Evolutionary conservation across 2,888 invertebrate genomes (phyloP), one percentile per base, ranked within the genome.

Genomic region (Yponomeuta evonymella): DNA sequence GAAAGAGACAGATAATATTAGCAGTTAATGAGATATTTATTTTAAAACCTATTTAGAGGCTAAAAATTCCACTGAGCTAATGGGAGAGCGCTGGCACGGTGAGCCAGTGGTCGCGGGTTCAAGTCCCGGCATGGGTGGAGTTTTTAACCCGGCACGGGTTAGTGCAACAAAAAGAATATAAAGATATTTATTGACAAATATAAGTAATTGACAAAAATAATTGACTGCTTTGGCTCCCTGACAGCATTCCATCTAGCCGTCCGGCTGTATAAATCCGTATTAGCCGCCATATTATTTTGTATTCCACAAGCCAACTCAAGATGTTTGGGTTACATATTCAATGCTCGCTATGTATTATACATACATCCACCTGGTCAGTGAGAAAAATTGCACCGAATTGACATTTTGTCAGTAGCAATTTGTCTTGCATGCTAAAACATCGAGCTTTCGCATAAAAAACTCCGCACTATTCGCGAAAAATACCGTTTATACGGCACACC

Each of bases 351-450:
- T 91, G 90, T 86, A 76, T 91, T 82, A 90, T 90, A 87, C 78
- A 91, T 90, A 81, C 78, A 81, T 85, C 83, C 91, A 91, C 88
- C 91, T 91, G 90, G 91, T 84, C 75, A 76, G 78, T 76, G 76
- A 82, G 89, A 91, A 82, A 89, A 86, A 91, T 91, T 89, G 89
- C 88, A 88, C 83, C 79, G 78, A 72, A 72, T 76, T 84, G 87
- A 88, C 84, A 85, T 81, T 79, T 89, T 90, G 91, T 79, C 91
- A 90, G 83, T 72, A 79, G 81, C 81, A 82, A 89, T 91, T 90
- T 88, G 78, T 91, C 81, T 84, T 79, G 72, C 75, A 78, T 77
- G 77, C 74, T 75, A 71, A 75, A 78, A 58, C 78, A 76, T 79
- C 76, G 79, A 74, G 78, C 71, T 83, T 86, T 85, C 89, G 80